Conservation (phyloP, 30 jellyfish, hydroid and myxozoan genomes). For the Hydra vulgaris region DNA sequence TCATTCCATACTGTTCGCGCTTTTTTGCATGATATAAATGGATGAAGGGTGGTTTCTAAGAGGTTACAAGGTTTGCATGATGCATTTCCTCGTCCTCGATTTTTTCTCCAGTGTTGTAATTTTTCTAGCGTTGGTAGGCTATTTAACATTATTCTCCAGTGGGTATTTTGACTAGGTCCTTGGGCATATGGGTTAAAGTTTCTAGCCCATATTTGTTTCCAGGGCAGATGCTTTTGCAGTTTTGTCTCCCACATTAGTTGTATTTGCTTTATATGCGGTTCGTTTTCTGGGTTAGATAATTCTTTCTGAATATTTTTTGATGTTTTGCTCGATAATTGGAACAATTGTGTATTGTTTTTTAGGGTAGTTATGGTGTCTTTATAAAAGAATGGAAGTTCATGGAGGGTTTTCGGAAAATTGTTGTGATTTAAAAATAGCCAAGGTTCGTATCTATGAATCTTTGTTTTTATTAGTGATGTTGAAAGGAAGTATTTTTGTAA, state of each 20-base stretch:
- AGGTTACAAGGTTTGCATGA: not conserved
- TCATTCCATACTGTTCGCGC: not conserved
- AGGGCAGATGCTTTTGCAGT: not conserved
- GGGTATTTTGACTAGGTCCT: not conserved
- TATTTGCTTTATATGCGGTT: not conserved
- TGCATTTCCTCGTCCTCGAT: not conserved
- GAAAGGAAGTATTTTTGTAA: not conserved
- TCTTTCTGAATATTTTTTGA: not conserved
- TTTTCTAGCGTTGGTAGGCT: not conserved
- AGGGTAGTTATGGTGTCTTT: not conserved
- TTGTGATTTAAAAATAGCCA: not conserved
- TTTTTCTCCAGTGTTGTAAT: not conserved
- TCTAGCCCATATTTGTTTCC: not conserved
- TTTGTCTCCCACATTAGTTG: not conserved
- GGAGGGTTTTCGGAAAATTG: not conserved
- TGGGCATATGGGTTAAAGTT: not conserved
- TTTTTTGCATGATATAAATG: not conserved
- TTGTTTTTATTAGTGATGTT: not conserved
- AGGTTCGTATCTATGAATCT: not conserved
- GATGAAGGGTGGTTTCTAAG: not conserved
- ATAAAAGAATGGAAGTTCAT: not conserved
- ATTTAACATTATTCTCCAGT: not conserved
- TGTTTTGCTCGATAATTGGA: not conserved
- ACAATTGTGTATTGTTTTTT: not conserved
- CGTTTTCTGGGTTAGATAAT: not conserved